These are phyloP conservation scores for Macrotis lagotis DNA, from an alignment of 2,113 vertebrate genomes.

Conservation along the genomic window DNA sequence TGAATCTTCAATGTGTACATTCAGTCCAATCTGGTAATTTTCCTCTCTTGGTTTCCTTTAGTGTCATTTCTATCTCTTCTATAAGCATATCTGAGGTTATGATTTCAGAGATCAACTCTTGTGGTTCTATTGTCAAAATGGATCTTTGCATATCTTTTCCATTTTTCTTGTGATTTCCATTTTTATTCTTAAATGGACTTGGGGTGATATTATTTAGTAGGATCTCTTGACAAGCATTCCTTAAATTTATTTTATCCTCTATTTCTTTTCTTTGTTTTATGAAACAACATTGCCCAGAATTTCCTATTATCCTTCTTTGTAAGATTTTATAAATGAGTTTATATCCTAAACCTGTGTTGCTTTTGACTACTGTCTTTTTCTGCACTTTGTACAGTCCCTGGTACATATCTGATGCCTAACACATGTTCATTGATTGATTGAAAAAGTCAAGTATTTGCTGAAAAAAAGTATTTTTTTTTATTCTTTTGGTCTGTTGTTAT, in stretches of 20 bases:
- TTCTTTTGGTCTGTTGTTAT: neutral
- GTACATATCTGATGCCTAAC: neutral
- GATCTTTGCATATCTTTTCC: neutral
- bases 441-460: neutral
- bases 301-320: neutral
- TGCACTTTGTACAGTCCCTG: neutral
- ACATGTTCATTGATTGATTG: neutral
- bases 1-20: neutral
- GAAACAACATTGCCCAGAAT: neutral
- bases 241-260: neutral
- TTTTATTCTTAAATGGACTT: neutral
- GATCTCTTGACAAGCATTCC: neutral
- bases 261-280: neutral
- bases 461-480: neutral
- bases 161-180: neutral
- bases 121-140: neutral
- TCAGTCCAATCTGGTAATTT: neutral
- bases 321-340: neutral
- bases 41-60: neutral
- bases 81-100: neutral
- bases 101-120: neutral
- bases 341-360: neutral
- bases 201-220: neutral
- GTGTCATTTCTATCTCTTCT: neutral
- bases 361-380: neutral